These are phyloP conservation scores for Paratrypauchen microcephalus DNA, from an alignment of 2,797 vertebrate genomes.

Conservation along the genomic window DNA sequence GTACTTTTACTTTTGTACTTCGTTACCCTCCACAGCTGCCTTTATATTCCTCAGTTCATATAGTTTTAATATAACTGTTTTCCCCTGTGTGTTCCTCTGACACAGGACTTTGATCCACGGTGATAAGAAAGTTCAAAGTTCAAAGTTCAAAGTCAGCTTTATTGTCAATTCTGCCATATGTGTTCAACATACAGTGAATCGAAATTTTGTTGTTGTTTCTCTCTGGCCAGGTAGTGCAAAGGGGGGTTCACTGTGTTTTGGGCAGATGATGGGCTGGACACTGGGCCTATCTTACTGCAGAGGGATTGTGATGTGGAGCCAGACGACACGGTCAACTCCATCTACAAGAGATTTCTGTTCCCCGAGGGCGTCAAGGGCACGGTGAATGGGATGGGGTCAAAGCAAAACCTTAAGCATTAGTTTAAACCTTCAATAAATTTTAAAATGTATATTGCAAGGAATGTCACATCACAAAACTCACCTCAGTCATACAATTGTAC, in stretches of 20 bases:
- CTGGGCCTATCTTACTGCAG: conserved; percentile 93
- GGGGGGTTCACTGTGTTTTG: conserved; percentile 95
- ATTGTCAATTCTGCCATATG: too few relatives aligned
- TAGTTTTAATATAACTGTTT: neutral
- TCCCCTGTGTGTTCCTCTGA: conserved; percentile 7
- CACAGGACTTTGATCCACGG: conserved; percentile 94
- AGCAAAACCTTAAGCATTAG: conserved; percentile 28
- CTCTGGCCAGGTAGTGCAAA: too few relatives aligned
- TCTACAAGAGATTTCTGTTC: conserved; percentile 96
- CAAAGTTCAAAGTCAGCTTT: too few relatives aligned
- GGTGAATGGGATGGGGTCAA: conserved; percentile 68
- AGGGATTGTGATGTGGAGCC: conserved; percentile 84
- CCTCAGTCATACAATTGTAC: neutral
- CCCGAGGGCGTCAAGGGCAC: conserved; percentile 96
- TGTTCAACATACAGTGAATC: too few relatives aligned
- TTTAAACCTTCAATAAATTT: neutral
- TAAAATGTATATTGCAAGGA: neutral
- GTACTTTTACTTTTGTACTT: too few relatives aligned
- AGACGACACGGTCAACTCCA: conserved; percentile 90
- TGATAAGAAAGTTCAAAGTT: too few relatives aligned
- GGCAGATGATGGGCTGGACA: conserved; percentile 96
- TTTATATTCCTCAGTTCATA: neutral
- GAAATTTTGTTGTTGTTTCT: too few relatives aligned
- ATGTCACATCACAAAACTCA: neutral
- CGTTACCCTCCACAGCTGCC: neutral